Base-by-base conservation (phyloP, 2,888 invertebrate genomes). In the Augochlorella aurata region DNA sequence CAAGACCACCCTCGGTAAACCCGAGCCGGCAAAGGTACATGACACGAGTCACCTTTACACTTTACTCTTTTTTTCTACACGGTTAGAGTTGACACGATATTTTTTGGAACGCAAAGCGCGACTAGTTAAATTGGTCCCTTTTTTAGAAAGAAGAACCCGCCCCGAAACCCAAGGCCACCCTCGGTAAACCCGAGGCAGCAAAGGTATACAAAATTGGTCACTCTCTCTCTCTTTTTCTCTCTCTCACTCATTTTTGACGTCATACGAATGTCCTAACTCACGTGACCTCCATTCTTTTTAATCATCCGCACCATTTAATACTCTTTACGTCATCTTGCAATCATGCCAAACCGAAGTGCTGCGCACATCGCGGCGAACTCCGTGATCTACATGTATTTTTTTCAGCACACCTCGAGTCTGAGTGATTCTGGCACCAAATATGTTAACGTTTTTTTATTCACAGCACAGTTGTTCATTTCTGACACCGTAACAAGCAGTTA, bases 81-180 rank as follows among this genome's bases (percentile, higher is more conserved):
- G 5, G 7, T 38, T 5, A 58, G 10, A 58, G 24, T 14, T 58
- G 12, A 58, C 5, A 24, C 54, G 21, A 58, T 58, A 12, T 58
- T 47, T 58, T 58, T 21, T 10, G 14, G 21, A 24, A 14, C 7
- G 5, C 21, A 24, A 10, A 58, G 14, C 24, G 21, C 54, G 24
- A 58, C 54, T 58, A 58, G 54, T 58, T 58, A 58, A 24, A 24
- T 14, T 12, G 14, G 7, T 24, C 54, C 54, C 54, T 58, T 58
- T 58, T 38, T 58, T 24, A 58, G 54, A 58, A 58, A 74, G 85
- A 71, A 52, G 81, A 82, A 79, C 79, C 79, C n/a, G 29, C 78
- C 81, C 81, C 85, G 73, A 88, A 91, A 89, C 79, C 89, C 70
- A 90, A 90, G 88, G 77, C 85, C 9, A 82, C 80, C 0, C 80